Percentiles rank a stretch among this genome's conserved stretches.
phyloP scores from a whole-genome alignment of 1,140 invertebrate species.

The Schlechtendalia chinensis region DNA sequence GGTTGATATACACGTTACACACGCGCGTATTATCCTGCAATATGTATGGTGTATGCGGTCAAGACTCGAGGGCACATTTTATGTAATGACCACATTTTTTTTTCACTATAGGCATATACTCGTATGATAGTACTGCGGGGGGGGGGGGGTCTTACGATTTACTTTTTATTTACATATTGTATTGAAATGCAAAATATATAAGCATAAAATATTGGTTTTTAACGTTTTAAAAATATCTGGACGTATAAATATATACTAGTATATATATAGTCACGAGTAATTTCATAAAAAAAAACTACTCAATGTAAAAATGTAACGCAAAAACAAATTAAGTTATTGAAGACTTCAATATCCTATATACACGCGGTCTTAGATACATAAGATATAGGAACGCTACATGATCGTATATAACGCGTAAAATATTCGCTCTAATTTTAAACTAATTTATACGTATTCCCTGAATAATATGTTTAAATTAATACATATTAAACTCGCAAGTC shows the following conservation, averaged over 20 bases:
- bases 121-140: not conserved
- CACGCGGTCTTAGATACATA: no score
- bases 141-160: not conserved
- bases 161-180: not conserved
- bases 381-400: no score
- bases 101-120: not conserved
- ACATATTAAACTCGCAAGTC: no score
- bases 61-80: not conserved
- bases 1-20: not conserved
- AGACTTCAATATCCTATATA: no score
- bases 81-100: not conserved
- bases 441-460: no score
- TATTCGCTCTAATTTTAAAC: no score
- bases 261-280: no score
- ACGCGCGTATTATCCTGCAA: not conserved
- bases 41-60: not conserved
- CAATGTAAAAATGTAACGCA: not conserved
- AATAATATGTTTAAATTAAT: no score
- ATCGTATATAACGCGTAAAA: no score
- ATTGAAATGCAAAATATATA: not conserved
- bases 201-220: not conserved
- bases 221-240: not conserved
- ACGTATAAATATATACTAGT: no score
- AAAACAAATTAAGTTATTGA: conserved; percentile 15
- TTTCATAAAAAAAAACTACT: not conserved